Evolutionary conservation across 2,113 vertebrate species (phyloP), one percentile per base, ranked within the genome.

Genomic region (Onychostoma macrolepis): DNA sequence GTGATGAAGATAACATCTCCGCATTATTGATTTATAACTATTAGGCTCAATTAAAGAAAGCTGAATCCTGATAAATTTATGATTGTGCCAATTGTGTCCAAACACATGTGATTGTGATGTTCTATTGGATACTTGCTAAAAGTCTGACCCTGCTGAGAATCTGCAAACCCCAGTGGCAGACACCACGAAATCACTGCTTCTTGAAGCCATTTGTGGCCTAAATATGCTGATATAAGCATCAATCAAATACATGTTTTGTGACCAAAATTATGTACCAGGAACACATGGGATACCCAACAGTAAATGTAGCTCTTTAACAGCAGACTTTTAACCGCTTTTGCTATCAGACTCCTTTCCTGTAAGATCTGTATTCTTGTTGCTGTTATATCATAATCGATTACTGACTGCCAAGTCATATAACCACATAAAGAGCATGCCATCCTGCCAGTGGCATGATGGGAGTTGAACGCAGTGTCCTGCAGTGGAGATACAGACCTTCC

Each of bases 401-500:
- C n/a, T 30, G 38, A 65, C 26, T 67, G 41, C n/a, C 6, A 76
- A 13, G 71, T 17, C 36, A 43, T 30, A 45, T 45, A 82, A 43
- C 13, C 26, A 26, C 41, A 83, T 71, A 69, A 24, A 48, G 90
- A 90, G 88, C 48, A 90, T 80, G 88, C 92, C 90, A 91, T 88
- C 89, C 91, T 92, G 91, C 92, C 91, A 93, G 91, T 50, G 65
- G 89, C 9, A 0, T 71, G 86, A 87, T 0, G 1, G 87, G 89
- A 88, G 91, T 86, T 84, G 19, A 30, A 50, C 67, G 89, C 87
- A 92, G 92, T 80, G 86, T 91, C 89, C 92, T 93, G 83, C 80
- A 91, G 90, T 91, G 93, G 88, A 91, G 92, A 74, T 21, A 90
- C 63, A 43, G 89, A 91, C 92, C 92, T 92, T 89, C 89, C 93